Conservation (phyloP, 2,888 invertebrate genomes). For the Bibio marci region DNA sequence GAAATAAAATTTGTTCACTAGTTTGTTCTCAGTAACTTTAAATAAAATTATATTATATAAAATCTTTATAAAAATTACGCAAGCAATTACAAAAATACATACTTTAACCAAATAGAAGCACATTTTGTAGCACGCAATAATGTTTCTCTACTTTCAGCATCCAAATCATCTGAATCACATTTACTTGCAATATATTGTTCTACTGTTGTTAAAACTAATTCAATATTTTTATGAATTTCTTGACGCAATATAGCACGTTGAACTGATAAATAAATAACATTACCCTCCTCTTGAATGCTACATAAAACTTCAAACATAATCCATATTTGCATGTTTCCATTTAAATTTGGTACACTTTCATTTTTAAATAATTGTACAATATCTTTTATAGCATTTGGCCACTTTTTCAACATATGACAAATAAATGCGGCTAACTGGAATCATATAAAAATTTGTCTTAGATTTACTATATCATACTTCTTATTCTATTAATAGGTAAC, state of each 20-base stretch:
- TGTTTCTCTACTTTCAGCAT: constrained; percentile 31
- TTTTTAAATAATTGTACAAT: constrained; percentile 48
- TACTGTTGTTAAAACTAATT: constrained; percentile 23
- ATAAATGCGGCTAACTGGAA: constrained; percentile 70
- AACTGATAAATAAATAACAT: constrained; percentile 25
- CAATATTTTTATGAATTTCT: constrained; percentile 23
- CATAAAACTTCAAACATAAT: constrained; percentile 68
- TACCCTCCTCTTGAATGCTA: constrained; percentile 62
- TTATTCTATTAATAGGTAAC: too few relatives aligned
- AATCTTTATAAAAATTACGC: too few relatives aligned
- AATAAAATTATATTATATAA: too few relatives aligned
- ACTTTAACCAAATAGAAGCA: constrained; percentile 44
- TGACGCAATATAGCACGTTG: constrained; percentile 22
- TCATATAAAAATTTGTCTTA: not conserved
- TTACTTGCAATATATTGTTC: constrained; percentile 23
- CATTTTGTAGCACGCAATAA: constrained; percentile 38
- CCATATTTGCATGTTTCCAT: constrained; percentile 41
- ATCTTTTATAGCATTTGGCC: constrained; percentile 53
- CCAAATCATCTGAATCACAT: constrained; percentile 19
- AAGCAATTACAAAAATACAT: too few relatives aligned
- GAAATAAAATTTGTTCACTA: too few relatives aligned
- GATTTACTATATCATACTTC: too few relatives aligned
- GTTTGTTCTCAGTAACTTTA: too few relatives aligned
- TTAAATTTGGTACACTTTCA: constrained; percentile 39
- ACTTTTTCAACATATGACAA: constrained; percentile 40